Conservation (phyloP, 92 coral and sea anemone species). For the Heteractis magnifica region DNA sequence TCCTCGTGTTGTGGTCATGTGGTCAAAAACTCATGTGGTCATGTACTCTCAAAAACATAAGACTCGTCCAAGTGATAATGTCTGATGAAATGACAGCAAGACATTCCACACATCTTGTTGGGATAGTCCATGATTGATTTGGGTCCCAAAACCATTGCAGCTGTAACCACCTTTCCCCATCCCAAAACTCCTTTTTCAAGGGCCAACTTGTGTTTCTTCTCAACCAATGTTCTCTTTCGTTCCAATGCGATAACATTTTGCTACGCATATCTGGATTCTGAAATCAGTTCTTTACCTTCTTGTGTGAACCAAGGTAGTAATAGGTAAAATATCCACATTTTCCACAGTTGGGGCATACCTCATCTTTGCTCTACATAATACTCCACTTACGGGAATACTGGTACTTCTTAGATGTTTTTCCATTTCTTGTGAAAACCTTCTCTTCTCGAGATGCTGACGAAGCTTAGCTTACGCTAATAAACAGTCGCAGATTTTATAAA, state of each 20-base stretch:
- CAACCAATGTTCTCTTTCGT: slow-evolving; percentile 55
- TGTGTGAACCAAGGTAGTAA: slow-evolving; percentile 48
- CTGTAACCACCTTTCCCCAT: slow-evolving; percentile 56
- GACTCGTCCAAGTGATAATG: slow-evolving; percentile 6
- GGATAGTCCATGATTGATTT: slow-evolving; percentile 42
- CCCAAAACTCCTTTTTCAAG: slow-evolving; percentile 59
- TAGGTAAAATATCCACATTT: slow-evolving; percentile 39
- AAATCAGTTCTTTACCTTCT: slow-evolving; percentile 58
- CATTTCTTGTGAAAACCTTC: slow-evolving; percentile 27
- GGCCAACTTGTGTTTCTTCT: slow-evolving; percentile 40
- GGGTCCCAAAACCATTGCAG: slow-evolving; percentile 69
- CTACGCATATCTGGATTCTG: slow-evolving; percentile 39
- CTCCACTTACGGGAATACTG: slow-evolving; percentile 55
- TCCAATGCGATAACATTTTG: slow-evolving; percentile 63
- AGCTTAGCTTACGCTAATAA: too few species aligned
- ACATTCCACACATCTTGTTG: slow-evolving; percentile 33
- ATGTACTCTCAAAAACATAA: too few species aligned
- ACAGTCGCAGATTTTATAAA: too few species aligned
- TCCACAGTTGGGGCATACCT: slow-evolving; percentile 40
- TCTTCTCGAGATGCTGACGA: too few species aligned
- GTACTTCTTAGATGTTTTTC: slow-evolving; percentile 35
- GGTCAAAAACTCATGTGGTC: too few species aligned
- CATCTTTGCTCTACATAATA: slow-evolving; percentile 43
- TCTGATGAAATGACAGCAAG: slow-evolving; percentile 33
- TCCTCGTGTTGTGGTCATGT: too few species aligned